Percentiles rank a stretch among this genome's conserved stretches.
Evolutionary conservation across 2,113 vertebrate genomes (phyloP).

Genomic region (Hippocampus guttulatus): DNA sequence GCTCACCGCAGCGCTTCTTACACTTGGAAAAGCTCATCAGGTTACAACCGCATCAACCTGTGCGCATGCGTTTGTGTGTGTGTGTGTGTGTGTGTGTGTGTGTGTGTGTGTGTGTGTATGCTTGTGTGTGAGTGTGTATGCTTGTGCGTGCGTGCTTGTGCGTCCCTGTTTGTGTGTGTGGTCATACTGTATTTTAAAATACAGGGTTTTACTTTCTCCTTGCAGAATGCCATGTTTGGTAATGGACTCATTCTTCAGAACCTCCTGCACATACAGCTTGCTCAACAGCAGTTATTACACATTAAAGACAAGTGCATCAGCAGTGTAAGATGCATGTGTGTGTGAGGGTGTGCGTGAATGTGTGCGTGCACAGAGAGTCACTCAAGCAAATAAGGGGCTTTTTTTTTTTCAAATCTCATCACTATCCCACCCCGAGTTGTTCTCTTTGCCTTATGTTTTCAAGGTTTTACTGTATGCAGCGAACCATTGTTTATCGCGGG

Average conservation of each 20-base stretch:
- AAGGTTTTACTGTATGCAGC: no score
- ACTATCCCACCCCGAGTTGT: no score
- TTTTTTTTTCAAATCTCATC: no score
- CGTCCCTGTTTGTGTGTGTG: no score
- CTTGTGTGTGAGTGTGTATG: neutral
- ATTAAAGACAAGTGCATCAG: slow-evolving; percentile 84
- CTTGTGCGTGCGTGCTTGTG: no score
- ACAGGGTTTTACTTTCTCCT: slow-evolving; percentile 11
- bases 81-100: slow-evolving; percentile 1
- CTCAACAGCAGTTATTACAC: slow-evolving; percentile 86
- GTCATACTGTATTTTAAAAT: neutral
- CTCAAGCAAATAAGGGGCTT: no score
- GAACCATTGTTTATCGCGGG: no score
- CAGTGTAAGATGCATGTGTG: slow-evolving; percentile 73
- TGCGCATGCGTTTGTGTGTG: neutral
- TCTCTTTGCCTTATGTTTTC: no score
- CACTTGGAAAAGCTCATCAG: slow-evolving; percentile 89
- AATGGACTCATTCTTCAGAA: slow-evolving; percentile 84
- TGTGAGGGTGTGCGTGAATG: neutral
- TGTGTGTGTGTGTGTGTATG: neutral
- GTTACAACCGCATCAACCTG: slow-evolving; percentile 57
- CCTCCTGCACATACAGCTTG: slow-evolving; percentile 81
- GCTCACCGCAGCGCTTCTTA: slow-evolving; percentile 82
- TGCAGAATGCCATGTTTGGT: slow-evolving; percentile 80
- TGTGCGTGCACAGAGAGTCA: neutral